phyloP scores from a whole-genome alignment of 2,888 invertebrate genomes.

The Xestia xanthographa region DNA sequence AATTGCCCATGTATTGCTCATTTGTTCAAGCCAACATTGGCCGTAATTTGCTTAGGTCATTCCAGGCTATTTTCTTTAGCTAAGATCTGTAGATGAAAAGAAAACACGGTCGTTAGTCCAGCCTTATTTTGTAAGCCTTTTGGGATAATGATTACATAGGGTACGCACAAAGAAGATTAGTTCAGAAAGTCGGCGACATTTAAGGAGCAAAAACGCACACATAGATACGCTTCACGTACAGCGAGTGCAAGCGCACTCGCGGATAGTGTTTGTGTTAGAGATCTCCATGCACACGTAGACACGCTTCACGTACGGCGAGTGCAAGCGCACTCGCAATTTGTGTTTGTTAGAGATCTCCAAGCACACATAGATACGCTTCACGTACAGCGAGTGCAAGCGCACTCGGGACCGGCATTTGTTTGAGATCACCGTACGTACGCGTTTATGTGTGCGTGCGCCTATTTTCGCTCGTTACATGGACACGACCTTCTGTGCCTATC shows the following conservation, averaged over 20 bases:
- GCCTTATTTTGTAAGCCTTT: slow-evolving; percentile 25
- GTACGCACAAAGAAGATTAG: neutral
- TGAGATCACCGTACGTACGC: neutral
- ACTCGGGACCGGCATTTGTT: neutral
- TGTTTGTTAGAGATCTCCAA: neutral
- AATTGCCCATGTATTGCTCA: slow-evolving; percentile 47
- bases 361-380: neutral
- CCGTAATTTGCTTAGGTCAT: slow-evolving; percentile 39
- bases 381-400: neutral
- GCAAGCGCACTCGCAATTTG: neutral
- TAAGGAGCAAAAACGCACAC: neutral
- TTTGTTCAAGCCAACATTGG: slow-evolving; percentile 28
- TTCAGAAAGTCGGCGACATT: neutral
- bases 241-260: neutral
- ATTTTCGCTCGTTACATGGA: neutral
- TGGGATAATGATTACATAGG: slow-evolving; percentile 14
- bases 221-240: neutral
- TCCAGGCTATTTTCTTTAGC: slow-evolving; percentile 26
- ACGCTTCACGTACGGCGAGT: neutral
- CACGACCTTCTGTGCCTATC: neutral
- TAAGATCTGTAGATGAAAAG: slow-evolving; percentile 25
- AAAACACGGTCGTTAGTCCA: slow-evolving; percentile 29
- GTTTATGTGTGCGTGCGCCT: neutral
- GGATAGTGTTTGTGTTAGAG: neutral
- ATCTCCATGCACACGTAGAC: neutral